phyloP scores from a whole-genome alignment of 2,113 vertebrate species.

The Echinops telfairi region DNA sequence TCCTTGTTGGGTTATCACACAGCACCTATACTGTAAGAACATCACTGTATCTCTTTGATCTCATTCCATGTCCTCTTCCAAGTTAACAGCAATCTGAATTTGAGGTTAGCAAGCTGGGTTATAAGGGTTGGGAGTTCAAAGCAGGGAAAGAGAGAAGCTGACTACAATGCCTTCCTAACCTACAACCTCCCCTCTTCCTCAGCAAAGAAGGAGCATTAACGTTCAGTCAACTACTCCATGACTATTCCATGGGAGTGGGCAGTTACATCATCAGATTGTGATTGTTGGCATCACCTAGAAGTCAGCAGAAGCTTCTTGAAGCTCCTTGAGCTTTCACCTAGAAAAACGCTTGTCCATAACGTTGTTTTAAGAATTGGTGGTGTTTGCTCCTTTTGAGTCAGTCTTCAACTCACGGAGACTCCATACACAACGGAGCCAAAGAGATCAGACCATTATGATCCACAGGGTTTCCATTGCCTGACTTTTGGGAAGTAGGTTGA shows the following conservation, averaged over 20 bases:
- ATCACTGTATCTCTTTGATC: not conserved
- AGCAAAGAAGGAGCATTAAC: not conserved
- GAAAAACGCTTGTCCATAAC: not conserved
- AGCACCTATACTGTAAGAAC: too few species aligned
- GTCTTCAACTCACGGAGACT: not conserved
- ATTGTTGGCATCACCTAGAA: not conserved
- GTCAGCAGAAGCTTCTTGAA: not conserved
- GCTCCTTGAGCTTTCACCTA: not conserved
- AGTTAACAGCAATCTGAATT: not conserved
- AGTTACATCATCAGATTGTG: not conserved
- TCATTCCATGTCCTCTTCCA: not conserved
- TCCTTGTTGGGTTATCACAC: too few species aligned
- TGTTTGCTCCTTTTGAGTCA: not conserved
- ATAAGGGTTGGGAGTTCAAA: not conserved
- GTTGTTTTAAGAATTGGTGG: not conserved
- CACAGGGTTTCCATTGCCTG: not conserved
- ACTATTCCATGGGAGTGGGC: not conserved
- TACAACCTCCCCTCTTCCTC: not conserved
- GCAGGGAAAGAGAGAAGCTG: not conserved
- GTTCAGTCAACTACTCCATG: not conserved
- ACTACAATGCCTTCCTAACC: rapidly evolving
- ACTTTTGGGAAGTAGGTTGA: not conserved
- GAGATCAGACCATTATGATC: not conserved
- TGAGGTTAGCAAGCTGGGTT: not conserved
- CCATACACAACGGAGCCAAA: not conserved